Evolutionary conservation across 2,888 invertebrate species (phyloP).

Genomic region (Apantesis nais): DNA sequence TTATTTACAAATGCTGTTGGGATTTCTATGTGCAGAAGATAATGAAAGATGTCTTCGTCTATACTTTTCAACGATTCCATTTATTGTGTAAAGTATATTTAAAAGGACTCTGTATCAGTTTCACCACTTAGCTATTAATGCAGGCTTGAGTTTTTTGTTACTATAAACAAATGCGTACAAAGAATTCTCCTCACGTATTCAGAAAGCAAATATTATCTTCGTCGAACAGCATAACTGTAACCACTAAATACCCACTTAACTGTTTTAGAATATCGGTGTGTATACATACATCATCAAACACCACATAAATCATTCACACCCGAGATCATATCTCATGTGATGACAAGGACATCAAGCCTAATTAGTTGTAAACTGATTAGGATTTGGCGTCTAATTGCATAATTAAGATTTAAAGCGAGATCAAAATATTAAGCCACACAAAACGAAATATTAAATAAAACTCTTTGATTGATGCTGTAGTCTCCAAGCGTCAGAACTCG

Average conservation of each 20-base stretch:
- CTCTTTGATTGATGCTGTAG: too few species aligned
- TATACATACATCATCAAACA: neutral
- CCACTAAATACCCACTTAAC: neutral
- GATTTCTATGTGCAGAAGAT: too few species aligned
- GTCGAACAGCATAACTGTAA: neutral
- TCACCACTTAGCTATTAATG: too few species aligned
- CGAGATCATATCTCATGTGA: neutral
- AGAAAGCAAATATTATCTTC: neutral
- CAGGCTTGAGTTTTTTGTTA: too few species aligned
- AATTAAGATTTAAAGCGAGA: neutral
- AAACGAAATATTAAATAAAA: too few species aligned
- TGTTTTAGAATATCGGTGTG: neutral
- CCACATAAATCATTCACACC: constrained; percentile 7
- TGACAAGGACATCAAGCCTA: constrained; percentile 8
- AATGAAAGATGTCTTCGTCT: too few species aligned
- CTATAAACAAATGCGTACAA: neutral
- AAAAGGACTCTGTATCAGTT: too few species aligned
- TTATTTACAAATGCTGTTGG: neutral
- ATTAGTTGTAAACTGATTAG: constrained; percentile 5
- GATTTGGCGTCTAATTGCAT: constrained; percentile 2
- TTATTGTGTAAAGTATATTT: too few species aligned
- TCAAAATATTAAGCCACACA: too few species aligned
- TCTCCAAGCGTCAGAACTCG: too few species aligned
- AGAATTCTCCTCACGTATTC: neutral
- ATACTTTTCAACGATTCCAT: too few species aligned